Evolutionary conservation across 1,140 invertebrate species (phyloP).

Genomic region (Amyelois transitella): DNA sequence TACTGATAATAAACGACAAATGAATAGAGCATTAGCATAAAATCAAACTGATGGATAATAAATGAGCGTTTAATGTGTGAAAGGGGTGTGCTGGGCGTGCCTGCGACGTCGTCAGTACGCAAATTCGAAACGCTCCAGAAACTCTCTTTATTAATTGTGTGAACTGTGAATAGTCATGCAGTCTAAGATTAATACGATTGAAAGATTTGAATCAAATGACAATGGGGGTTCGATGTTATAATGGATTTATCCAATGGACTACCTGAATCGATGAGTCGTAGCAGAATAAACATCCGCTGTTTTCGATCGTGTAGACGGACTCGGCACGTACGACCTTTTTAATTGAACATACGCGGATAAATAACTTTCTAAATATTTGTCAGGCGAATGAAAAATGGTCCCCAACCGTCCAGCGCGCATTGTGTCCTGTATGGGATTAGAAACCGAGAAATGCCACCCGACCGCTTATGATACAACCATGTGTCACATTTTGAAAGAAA

Average conservation of each 20-base stretch:
- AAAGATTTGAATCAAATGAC: conserved; percentile 39
- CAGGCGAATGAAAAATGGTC: conserved; percentile 67
- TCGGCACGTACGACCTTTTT: conserved; percentile 33
- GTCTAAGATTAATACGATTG: conserved; percentile 33
- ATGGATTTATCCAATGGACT: conserved; percentile 58
- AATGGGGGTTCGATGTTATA: conserved; percentile 39
- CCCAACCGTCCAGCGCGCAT: conserved; percentile 34
- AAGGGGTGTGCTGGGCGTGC: conserved; percentile 50
- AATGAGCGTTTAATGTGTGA: conserved; percentile 53
- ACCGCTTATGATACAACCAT: conserved; percentile 42
- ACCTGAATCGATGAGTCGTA: conserved; percentile 61
- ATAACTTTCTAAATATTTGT: conserved; percentile 73
- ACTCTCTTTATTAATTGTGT: conserved; percentile 33
- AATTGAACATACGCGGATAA: conserved; percentile 58
- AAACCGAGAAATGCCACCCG: conserved; percentile 60
- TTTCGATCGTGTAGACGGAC: conserved; percentile 33
- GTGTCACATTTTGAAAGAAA: conserved; percentile 40
- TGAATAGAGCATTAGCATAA: conserved; percentile 25
- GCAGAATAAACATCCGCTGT: conserved; percentile 58
- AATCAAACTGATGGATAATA: conserved; percentile 45
- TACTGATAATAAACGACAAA: conserved; percentile 12
- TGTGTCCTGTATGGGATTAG: conserved; percentile 63
- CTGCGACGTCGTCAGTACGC: conserved; percentile 42
- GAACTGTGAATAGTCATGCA: conserved; percentile 29
- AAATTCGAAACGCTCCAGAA: conserved; percentile 48